phyloP scores from a whole-genome alignment of 2,888 invertebrate species.

The Hermodice carunculata region DNA sequence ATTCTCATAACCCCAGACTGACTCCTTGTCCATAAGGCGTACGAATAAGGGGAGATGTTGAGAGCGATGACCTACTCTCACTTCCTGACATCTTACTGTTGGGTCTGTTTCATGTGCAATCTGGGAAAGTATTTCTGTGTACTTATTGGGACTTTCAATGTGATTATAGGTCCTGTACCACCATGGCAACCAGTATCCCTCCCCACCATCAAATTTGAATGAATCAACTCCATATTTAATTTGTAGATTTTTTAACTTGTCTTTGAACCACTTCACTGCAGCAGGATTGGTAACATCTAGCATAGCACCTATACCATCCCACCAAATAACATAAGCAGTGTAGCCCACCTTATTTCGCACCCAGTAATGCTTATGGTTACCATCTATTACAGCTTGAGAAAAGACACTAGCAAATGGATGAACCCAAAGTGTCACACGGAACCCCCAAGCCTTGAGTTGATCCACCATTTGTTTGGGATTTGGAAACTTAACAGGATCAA shows the following conservation, averaged over 20 bases:
- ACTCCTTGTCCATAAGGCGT: constrained; percentile 85
- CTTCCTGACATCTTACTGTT: constrained; percentile 78
- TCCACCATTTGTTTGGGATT: constrained; percentile 76
- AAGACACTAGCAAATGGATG: constrained; percentile 84
- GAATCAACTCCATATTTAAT: constrained; percentile 82
- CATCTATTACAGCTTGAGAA: constrained; percentile 83
- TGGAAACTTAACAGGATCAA: constrained; percentile 79
- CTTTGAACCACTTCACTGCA: constrained; percentile 80
- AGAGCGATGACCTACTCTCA: constrained; percentile 85
- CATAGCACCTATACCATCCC: constrained; percentile 78
- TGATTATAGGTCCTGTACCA: constrained; percentile 39
- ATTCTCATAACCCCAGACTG: constrained; percentile 85
- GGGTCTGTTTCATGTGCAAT: constrained; percentile 35
- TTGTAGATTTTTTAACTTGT: constrained; percentile 79
- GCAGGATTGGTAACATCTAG: constrained; percentile 90
- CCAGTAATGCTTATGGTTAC: constrained; percentile 76
- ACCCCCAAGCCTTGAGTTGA: constrained; percentile 68
- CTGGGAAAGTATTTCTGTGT: constrained; percentile 47
- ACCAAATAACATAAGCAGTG: constrained; percentile 76
- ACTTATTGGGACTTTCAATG: constrained; percentile 45
- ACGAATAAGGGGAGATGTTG: constrained; percentile 87
- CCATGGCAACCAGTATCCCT: constrained; percentile 47
- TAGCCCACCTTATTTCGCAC: constrained; percentile 60
- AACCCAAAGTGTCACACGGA: constrained; percentile 80
- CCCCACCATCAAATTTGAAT: constrained; percentile 86